Evolutionary conservation across 2,113 vertebrate species (phyloP).

Genomic region (Terrapene triunguis): DNA sequence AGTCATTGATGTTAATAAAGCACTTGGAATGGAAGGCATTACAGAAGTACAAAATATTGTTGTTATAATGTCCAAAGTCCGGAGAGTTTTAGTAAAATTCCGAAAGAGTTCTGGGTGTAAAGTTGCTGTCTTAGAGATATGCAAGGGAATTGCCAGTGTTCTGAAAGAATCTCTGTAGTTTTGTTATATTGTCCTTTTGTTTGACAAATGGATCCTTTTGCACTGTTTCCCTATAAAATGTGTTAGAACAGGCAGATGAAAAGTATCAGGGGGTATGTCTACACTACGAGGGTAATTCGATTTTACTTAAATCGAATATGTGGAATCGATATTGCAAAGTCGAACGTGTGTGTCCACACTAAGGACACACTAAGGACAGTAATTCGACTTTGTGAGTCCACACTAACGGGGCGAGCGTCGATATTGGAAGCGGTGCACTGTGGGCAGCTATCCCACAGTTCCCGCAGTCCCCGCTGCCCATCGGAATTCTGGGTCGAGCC

Average conservation of each 20-base stretch:
- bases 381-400: no score
- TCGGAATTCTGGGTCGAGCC: no score
- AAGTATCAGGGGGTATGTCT: neutral
- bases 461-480: no score
- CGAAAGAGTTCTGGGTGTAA: neutral
- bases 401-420: no score
- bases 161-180: neutral
- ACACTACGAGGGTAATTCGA: no score
- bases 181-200: neutral
- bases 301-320: no score
- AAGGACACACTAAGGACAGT: no score
- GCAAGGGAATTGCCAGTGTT: neutral
- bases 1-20: neutral
- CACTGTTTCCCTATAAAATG: neutral
- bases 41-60: neutral
- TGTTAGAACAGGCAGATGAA: neutral
- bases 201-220: conserved; percentile 1
- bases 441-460: no score
- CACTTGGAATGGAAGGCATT: neutral
- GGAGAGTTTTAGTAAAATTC: neutral
- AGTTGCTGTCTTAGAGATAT: neutral
- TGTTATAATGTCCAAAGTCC: neutral
- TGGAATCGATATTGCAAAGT: no score
- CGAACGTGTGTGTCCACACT: no score
- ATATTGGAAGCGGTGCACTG: no score